These are phyloP conservation scores for Cheilosia pagana DNA, from an alignment of 2,888 invertebrate species.

Conservation along the genomic window DNA sequence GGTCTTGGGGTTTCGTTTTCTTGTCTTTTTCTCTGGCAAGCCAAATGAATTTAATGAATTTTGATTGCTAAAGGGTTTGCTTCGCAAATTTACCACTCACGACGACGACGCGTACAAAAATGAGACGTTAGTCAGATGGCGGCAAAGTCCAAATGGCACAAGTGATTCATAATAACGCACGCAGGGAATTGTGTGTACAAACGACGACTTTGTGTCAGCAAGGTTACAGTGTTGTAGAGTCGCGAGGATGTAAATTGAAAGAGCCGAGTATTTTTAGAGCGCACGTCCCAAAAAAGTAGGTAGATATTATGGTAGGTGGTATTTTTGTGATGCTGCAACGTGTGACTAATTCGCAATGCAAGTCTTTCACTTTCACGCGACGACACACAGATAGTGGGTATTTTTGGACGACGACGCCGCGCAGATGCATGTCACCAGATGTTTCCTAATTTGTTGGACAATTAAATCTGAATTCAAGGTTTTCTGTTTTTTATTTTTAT, in stretches of 20 bases:
- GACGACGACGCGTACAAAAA: conserved; percentile 25
- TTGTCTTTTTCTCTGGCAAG: conserved; percentile 41
- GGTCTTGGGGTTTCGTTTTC: conserved; percentile 47
- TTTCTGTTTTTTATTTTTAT: conserved; percentile 31
- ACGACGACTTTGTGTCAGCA: conserved; percentile 49
- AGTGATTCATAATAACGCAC: conserved; percentile 47
- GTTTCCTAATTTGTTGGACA: conserved; percentile 66
- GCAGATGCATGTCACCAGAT: conserved; percentile 51
- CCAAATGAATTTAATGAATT: conserved; percentile 74
- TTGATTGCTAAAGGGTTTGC: conserved; percentile 73
- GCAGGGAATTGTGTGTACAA: conserved; percentile 24
- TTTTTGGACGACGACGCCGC: conserved; percentile 35
- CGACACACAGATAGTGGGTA: conserved; percentile 29
- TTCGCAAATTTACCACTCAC: conserved; percentile 71
- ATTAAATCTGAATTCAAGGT: conserved; percentile 57
- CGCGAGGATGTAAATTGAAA: conserved; percentile 35
- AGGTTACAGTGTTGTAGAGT: conserved; percentile 38
- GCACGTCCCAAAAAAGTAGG: conserved; percentile 40
- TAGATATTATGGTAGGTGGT: conserved; percentile 34
- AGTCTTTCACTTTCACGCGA: conserved; percentile 62
- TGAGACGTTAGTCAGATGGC: conserved; percentile 62
- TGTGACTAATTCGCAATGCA: conserved; percentile 68
- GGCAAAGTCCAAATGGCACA: conserved; percentile 61
- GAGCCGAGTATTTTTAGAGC: conserved; percentile 48
- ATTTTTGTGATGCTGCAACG: conserved; percentile 56